These are phyloP conservation scores for Anticlea derivata DNA, from an alignment of 2,888 invertebrate species.

Conservation along the genomic window DNA sequence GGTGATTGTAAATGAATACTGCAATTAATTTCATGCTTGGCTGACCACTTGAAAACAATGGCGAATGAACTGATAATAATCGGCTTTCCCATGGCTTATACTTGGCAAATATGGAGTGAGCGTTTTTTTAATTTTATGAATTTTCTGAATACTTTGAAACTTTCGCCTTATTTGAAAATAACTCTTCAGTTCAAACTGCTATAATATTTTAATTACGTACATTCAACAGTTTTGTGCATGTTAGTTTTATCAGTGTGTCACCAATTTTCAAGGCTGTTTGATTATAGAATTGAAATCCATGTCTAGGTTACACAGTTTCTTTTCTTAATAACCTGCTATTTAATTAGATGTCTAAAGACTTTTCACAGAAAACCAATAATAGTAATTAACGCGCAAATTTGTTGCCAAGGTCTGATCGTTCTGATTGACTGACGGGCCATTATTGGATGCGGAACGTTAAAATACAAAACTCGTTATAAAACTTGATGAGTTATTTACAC, in stretches of 20 bases:
- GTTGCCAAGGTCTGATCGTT: constrained; percentile 39
- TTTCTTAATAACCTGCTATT: constrained; percentile 35
- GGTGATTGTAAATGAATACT: constrained; percentile 47
- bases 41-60: constrained; percentile 63
- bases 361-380: constrained; percentile 46
- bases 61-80: constrained; percentile 52
- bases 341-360: constrained; percentile 45
- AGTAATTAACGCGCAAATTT: constrained; percentile 46
- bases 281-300: constrained; percentile 24
- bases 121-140: too few species aligned
- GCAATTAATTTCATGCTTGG: constrained; percentile 60
- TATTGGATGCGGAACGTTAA: constrained; percentile 31
- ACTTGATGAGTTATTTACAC: constrained; percentile 6
- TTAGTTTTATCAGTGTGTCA: background rate
- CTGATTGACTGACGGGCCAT: constrained; percentile 37
- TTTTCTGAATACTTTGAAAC: background rate
- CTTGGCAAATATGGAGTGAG: too few species aligned
- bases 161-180: background rate
- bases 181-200: background rate
- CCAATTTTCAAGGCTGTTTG: constrained; percentile 13
- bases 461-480: constrained; percentile 6
- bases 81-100: constrained; percentile 42
- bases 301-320: constrained; percentile 27
- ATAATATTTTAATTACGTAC: background rate
- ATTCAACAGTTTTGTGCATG: background rate